phyloP scores from a whole-genome alignment of 2,888 invertebrate species.

The Eupithecia pulchellata region DNA sequence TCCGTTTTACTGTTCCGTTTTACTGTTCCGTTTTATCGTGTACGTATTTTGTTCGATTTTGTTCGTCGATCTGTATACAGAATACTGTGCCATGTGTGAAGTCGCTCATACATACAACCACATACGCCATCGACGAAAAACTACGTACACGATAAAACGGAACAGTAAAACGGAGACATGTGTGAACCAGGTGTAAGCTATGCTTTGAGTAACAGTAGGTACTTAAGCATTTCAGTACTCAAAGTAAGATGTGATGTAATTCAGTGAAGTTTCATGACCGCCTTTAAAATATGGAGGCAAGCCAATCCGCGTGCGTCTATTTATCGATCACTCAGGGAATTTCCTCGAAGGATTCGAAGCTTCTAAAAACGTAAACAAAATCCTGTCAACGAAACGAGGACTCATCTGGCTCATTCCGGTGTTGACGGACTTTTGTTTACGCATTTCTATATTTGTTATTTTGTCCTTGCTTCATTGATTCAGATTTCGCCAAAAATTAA shows the following conservation, averaged over 20 bases:
- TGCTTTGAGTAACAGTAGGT: no score
- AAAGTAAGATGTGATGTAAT: background rate
- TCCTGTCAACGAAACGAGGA: background rate
- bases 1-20: no score
- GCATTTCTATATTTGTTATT: background rate
- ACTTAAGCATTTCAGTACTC: no score
- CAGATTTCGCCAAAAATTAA: background rate
- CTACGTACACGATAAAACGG: no score
- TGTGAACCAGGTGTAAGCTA: no score
- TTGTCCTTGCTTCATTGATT: background rate
- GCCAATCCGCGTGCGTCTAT: constrained; percentile 2
- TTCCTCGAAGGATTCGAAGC: background rate
- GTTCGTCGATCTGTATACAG: no score
- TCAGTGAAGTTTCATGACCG: background rate
- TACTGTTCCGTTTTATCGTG: no score
- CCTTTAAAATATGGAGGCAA: background rate
- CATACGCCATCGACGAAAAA: no score
- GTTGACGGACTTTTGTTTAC: background rate
- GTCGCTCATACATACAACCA: no score
- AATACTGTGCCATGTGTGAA: no score
- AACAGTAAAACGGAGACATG: no score
- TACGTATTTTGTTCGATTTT: no score
- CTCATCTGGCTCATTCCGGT: background rate
- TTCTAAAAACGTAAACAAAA: background rate
- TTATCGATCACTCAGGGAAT: background rate